Percentiles rank a stretch among this genome's conserved stretches.
Conservation (phyloP, 2,888 invertebrate genomes). For the Diloba caeruleocephala region DNA sequence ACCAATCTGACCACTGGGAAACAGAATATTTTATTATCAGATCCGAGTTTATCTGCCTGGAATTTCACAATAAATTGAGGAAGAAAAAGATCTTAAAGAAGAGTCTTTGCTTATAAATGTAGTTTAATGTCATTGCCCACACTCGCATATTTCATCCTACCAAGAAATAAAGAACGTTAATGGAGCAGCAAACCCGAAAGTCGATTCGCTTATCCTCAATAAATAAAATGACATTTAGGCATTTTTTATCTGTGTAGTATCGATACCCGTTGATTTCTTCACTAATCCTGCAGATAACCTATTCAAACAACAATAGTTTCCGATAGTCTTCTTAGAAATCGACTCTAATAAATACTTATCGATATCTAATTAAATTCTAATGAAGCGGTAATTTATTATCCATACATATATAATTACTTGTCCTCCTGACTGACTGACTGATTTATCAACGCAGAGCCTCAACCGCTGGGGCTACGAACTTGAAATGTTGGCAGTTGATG, state of each 20-base stretch:
- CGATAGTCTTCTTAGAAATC: slow-evolving; percentile 43
- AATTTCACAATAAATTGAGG: slow-evolving; percentile 24
- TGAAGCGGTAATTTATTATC: slow-evolving; percentile 16
- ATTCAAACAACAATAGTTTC: slow-evolving; percentile 25
- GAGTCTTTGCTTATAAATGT: slow-evolving; percentile 8
- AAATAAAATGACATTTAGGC: slow-evolving; percentile 6
- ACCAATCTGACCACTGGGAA: too few relatives aligned
- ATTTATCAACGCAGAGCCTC: too few relatives aligned
- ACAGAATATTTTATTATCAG: slow-evolving; percentile 12
- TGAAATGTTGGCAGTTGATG: too few relatives aligned
- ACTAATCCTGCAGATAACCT: slow-evolving; percentile 31
- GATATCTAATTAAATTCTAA: slow-evolving; percentile 35
- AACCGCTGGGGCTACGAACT: too few relatives aligned
- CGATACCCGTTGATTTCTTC: slow-evolving; percentile 4
- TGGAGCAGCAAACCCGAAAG: neutral
- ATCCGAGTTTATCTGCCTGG: slow-evolving; percentile 14
- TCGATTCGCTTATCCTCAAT: neutral
- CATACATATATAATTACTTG: too few relatives aligned
- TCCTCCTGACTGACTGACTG: too few relatives aligned
- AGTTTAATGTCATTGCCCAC: neutral
- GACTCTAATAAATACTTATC: slow-evolving; percentile 30
- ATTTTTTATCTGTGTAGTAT: slow-evolving; percentile 33
- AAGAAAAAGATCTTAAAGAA: slow-evolving; percentile 35
- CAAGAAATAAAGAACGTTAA: slow-evolving; percentile 5
- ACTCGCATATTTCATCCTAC: neutral